Percentiles rank a stretch among this genome's conserved stretches.
Conservation (phyloP, 1,140 invertebrate species). For the Brachionus sp. region DNA sequence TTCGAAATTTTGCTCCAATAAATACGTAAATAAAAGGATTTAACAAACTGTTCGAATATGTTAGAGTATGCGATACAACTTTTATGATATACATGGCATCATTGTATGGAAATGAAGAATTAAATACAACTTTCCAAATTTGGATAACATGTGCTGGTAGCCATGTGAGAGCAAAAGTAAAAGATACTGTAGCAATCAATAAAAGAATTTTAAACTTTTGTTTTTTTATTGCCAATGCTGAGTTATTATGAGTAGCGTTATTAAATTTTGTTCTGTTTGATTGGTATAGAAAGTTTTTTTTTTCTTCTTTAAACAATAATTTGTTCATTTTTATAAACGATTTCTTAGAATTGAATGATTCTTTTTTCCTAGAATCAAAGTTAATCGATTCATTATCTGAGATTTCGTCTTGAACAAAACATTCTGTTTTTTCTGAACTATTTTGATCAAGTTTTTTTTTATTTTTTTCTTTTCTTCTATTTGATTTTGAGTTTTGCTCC, state of each 20-base stretch:
- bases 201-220: slow-evolving; percentile 31
- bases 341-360: neutral
- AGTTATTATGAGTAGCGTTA: neutral
- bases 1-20: slow-evolving; percentile 45
- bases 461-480: neutral
- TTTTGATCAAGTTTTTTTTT: slow-evolving; percentile 5
- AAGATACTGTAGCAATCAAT: slow-evolving; percentile 39
- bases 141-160: slow-evolving; percentile 46
- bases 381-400: neutral
- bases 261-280: neutral
- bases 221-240: slow-evolving; percentile 6
- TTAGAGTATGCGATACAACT: slow-evolving; percentile 39
- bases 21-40: slow-evolving; percentile 47
- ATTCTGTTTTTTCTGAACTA: neutral
- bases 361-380: neutral
- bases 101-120: slow-evolving; percentile 44
- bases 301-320: neutral
- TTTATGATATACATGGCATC: slow-evolving; percentile 46
- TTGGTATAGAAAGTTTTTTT: neutral
- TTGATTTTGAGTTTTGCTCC: neutral
- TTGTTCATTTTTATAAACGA: slow-evolving; percentile 22
- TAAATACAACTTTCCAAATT: slow-evolving; percentile 46
- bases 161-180: slow-evolving; percentile 44
- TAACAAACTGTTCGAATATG: slow-evolving; percentile 44
- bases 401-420: neutral